Conservation (phyloP, 2,113 vertebrate species). For the Cercopithecus mona region DNA sequence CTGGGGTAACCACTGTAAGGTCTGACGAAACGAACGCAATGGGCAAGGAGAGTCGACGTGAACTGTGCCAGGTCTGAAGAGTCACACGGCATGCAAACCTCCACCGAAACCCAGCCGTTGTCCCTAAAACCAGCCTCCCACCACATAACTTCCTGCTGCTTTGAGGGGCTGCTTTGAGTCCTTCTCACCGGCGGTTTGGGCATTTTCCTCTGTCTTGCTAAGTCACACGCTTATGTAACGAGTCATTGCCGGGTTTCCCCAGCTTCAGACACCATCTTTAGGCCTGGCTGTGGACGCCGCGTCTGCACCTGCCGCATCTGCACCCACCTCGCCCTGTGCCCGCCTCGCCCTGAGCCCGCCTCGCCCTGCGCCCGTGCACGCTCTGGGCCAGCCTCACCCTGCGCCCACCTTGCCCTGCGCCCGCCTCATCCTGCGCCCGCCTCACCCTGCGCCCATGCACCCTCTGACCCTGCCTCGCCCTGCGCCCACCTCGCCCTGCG, state of each 20-base stretch:
- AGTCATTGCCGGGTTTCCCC: background rate
- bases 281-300: background rate
- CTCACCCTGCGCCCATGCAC: rapidly evolving
- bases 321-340: background rate
- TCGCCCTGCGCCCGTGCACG: background rate
- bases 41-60: background rate
- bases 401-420: rapidly evolving
- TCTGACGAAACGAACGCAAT: background rate
- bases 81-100: rapidly evolving
- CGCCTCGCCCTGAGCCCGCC: background rate
- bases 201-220: background rate
- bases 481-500: rapidly evolving
- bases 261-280: background rate
- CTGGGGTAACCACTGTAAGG: background rate
- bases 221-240: background rate
- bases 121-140: background rate
- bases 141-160: background rate
- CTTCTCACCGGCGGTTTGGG: background rate
- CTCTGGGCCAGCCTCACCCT: rapidly evolving
- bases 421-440: too few relatives aligned
- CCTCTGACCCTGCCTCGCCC: background rate
- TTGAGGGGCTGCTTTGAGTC: background rate
- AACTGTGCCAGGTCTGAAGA: background rate
- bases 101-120: too few relatives aligned
- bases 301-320: background rate